Evolutionary conservation across 1,140 invertebrate genomes (phyloP), one percentile per base, ranked within the genome.

Genomic region (Hylaeus anthracinus): DNA sequence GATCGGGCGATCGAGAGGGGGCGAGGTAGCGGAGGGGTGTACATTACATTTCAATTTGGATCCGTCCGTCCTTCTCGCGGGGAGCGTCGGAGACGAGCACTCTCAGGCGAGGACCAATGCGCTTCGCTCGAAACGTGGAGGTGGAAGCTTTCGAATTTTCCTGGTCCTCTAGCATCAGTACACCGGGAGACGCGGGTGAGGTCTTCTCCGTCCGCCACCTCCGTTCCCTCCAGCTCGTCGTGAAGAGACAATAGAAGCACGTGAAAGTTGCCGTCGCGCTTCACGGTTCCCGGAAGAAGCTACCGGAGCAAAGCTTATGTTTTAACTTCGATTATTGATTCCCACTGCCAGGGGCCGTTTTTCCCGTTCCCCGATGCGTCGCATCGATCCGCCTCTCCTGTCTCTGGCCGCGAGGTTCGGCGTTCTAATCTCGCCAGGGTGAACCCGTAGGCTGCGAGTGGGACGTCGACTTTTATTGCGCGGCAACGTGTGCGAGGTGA

Each of bases 11-110:
- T 86, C 79, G 75, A 75, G 73, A 70, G 79, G 80, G 72, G 79
- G 56, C 71, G 53, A 6, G 69, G 73, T n/a, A 65, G 43, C 9
- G 51, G 86, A 80, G 84, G 86, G 86, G 83, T 88, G 84, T 91
- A 90, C 90, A 90, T 90, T 91, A 91, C 90, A 90, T 91, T 91
- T 91, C 90, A 91, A 91, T 91, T 91, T 91, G 80, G 87, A 88
- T 87, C 87, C 81, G 87, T 89, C 85, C 83, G 85, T 88, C 84
- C 85, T 82, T 85, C 82, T 83, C 81, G 82, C 72, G 79, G 73
- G 26, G 65, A 76, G 78, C 80, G 66, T 9, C 41, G 70, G 81
- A 81, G 79, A 74, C 80, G 76, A 89, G 77, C 84, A 88, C 88
- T 89, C 86, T 73, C 39, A 48, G 51, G 72, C 80, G 84, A 79